These are phyloP conservation scores for Mamestra brassicae DNA, from an alignment of 2,888 invertebrate species.

Conservation along the genomic window DNA sequence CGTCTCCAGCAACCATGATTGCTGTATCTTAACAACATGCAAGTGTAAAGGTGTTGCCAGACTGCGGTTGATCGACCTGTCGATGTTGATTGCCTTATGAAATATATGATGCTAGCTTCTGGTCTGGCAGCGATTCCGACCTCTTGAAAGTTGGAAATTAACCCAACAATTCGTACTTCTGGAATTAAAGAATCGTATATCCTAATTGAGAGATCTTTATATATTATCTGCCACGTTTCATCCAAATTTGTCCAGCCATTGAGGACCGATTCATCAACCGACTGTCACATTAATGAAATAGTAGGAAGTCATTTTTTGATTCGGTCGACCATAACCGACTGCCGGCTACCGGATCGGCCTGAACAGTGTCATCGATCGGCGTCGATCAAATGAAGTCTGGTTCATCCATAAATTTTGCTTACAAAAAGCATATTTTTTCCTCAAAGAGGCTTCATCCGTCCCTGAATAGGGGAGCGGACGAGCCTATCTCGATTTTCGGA, in stretches of 20 bases:
- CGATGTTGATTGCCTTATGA: neutral
- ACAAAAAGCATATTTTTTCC: conserved; percentile 21
- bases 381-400: neutral
- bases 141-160: no score
- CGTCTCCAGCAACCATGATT: conserved; percentile 40
- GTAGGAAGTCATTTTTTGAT: no score
- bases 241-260: no score
- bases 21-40: conserved; percentile 28
- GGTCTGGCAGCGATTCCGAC: no score
- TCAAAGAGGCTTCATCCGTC: conserved; percentile 5
- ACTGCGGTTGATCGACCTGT: neutral
- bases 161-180: no score
- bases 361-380: neutral
- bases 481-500: conserved; percentile 23
- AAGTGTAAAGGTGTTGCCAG: conserved; percentile 21
- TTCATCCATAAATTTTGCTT: conserved; percentile 7
- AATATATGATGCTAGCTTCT: neutral
- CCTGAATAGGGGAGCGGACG: conserved; percentile 19
- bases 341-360: neutral
- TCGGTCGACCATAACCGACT: no score
- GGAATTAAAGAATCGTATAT: no score
- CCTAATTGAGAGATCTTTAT: no score
- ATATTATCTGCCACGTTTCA: no score
- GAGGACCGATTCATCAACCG: no score
- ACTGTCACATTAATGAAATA: no score